Evolutionary conservation across 2,888 invertebrate species (phyloP).

Genomic region (Nomada ferruginata): DNA sequence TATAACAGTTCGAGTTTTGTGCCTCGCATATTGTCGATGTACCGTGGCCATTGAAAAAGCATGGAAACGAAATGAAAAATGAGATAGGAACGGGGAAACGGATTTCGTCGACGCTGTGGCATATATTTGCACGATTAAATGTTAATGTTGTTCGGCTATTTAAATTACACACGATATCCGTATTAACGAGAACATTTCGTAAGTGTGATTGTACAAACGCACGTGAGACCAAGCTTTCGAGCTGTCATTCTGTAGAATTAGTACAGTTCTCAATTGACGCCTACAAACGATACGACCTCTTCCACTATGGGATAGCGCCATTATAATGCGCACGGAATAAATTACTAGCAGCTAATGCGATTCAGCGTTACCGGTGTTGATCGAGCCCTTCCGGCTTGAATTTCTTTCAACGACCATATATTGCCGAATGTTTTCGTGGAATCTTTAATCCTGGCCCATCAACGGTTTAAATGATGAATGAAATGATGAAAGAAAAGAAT

Average conservation of each 20-base stretch:
- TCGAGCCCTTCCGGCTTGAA: slow-evolving; percentile 72
- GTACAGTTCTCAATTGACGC: slow-evolving; percentile 63
- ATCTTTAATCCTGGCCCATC: slow-evolving; percentile 11
- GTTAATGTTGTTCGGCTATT: no score
- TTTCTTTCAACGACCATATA: slow-evolving; percentile 41
- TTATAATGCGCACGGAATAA: slow-evolving; percentile 69
- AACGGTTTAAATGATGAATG: not conserved
- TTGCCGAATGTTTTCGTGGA: slow-evolving; percentile 9
- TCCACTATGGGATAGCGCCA: slow-evolving; percentile 62
- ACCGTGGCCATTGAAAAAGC: no score
- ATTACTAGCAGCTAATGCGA: slow-evolving; percentile 70
- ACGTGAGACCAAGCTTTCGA: slow-evolving; percentile 41
- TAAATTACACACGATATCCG: no score
- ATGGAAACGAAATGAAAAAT: no score
- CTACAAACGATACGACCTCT: slow-evolving; percentile 60
- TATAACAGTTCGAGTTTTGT: no score
- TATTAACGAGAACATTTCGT: no score
- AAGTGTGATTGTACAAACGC: slow-evolving; percentile 11
- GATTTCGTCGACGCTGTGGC: no score
- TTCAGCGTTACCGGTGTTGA: slow-evolving; percentile 66
- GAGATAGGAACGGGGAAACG: no score
- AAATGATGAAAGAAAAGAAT: not conserved
- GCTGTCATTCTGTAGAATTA: slow-evolving; percentile 54
- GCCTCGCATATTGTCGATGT: no score
- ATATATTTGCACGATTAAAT: no score